Percentiles rank a stretch among this genome's conserved stretches.
These are phyloP conservation scores for Propithecus perrieri DNA, from an alignment of 2,797 vertebrate genomes.

Conservation along the genomic window DNA sequence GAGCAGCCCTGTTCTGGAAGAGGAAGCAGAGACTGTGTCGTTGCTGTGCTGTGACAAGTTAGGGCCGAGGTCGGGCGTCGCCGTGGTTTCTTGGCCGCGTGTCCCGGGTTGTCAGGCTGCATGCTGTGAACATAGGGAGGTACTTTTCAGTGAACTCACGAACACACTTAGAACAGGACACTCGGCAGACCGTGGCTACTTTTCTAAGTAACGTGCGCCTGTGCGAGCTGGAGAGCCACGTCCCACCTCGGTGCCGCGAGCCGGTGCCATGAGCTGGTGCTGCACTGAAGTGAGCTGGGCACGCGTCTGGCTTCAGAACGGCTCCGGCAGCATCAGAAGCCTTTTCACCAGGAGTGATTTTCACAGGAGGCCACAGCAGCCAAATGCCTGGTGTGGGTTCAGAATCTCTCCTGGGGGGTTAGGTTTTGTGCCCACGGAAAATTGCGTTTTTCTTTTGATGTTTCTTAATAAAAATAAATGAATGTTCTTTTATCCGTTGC, in stretches of 20 bases:
- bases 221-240: not conserved
- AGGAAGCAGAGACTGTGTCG: not conserved
- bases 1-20: not conserved
- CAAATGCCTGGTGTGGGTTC: not conserved
- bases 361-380: not conserved
- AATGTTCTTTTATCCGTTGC: not conserved
- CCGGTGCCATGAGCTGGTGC: not conserved
- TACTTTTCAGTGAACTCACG: not conserved
- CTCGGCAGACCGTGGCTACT: not conserved
- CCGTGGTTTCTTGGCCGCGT: not conserved
- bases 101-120: not conserved
- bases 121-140: too few relatives aligned
- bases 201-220: not conserved
- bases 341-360: not conserved
- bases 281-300: not conserved
- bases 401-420: not conserved
- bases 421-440: not conserved
- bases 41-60: not conserved
- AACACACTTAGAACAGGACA: not conserved
- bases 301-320: not conserved
- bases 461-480: not conserved
- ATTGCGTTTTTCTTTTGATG: not conserved
- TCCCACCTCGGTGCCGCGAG: too few relatives aligned
- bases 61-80: not conserved
- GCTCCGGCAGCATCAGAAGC: not conserved